Base-by-base conservation (phyloP, 2,888 invertebrate species). In the Caenorhabditis angaria region DNA sequence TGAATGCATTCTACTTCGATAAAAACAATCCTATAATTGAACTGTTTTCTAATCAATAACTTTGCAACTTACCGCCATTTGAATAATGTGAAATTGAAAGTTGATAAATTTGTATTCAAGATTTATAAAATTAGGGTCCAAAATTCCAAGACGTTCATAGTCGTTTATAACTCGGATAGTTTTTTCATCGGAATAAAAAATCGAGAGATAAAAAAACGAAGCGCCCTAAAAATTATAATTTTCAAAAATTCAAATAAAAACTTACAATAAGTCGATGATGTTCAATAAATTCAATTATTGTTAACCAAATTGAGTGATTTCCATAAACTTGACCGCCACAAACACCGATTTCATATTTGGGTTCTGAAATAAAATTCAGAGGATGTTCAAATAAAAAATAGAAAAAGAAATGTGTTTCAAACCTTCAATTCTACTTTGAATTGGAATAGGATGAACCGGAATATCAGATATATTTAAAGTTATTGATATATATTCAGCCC, bases 361-460 rank as follows among this genome's bases (percentile, higher is more conserved):
- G 41, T 41, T 41, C 41, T 41, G 41, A 18, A 41, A 41, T 41
- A n/a, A n/a, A n/a, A n/a, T n/a, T n/a, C n/a, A n/a, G n/a, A n/a
- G n/a, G n/a, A n/a, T n/a, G n/a, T n/a, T n/a, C n/a, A n/a, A n/a
- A n/a, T n/a, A n/a, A n/a, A n/a, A n/a, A n/a, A n/a, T n/a, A n/a
- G n/a, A n/a, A n/a, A n/a, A n/a, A n/a, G n/a, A n/a, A n/a, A n/a
- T n/a, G n/a, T n/a, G n/a, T n/a, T n/a, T n/a, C n/a, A n/a, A n/a
- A 41, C 41, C 18, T 2, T 18, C 14, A 41, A 41, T 14, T 14
- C 41, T 12, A 41, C 14, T 41, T 2, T 18, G 3, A 41, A 41
- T 41, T 18, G 41, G 41, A 41, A 41, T 41, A 41, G 41, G 41
- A 5, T 41, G 3, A 5, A 2, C 41, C 10, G 41, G 41, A 5